phyloP scores from a whole-genome alignment of 2,113 vertebrate genomes.

The Sigmodon hispidus region DNA sequence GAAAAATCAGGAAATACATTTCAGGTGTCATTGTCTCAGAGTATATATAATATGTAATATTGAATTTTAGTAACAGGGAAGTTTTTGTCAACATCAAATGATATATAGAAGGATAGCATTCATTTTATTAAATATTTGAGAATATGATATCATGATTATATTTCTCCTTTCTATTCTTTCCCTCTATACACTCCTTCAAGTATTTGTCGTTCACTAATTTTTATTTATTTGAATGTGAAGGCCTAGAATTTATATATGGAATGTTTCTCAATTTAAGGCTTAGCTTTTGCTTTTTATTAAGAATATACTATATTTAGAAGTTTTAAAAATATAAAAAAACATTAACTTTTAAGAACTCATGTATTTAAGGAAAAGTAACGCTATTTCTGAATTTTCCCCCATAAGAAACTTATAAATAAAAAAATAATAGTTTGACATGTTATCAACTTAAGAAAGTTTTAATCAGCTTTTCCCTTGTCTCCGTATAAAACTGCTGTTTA shows the following conservation, averaged over 20 bases:
- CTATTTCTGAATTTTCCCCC: background rate
- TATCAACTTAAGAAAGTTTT: background rate
- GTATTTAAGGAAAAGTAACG: background rate
- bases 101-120: background rate
- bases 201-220: background rate
- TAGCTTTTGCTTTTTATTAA: background rate
- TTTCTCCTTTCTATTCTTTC: background rate
- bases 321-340: background rate
- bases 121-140: background rate
- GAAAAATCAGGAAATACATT: background rate
- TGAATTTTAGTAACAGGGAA: background rate
- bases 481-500: background rate
- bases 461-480: background rate
- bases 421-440: slow-evolving; percentile 6
- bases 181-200: no score
- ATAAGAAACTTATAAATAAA: background rate
- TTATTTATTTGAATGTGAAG: background rate
- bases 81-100: background rate
- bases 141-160: background rate
- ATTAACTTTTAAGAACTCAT: background rate
- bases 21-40: background rate
- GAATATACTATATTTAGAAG: background rate
- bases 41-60: background rate
- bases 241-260: background rate
- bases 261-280: background rate